phyloP scores from a whole-genome alignment of 2,113 vertebrate genomes.

The Bos indicus region DNA sequence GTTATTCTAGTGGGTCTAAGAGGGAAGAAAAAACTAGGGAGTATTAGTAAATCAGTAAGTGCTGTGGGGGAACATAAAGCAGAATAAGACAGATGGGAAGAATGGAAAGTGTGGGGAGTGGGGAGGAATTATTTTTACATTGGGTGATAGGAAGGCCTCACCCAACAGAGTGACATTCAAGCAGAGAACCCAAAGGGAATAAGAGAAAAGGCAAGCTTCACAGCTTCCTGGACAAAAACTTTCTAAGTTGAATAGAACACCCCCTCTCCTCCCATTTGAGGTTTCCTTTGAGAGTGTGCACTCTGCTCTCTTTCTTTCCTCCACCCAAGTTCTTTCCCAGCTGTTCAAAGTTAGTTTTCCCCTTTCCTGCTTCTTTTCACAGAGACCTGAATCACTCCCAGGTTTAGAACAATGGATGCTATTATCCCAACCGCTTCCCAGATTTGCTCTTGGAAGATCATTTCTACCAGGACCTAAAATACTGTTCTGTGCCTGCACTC shows the following conservation, averaged over 20 bases:
- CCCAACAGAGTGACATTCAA: not conserved
- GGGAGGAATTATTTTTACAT: not conserved
- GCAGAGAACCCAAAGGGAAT: not conserved
- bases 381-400: not conserved
- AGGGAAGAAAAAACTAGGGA: not conserved
- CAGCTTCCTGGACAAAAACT: not conserved
- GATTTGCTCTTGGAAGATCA: not conserved
- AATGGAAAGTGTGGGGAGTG: not conserved
- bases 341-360: not conserved
- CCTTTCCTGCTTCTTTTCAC: not conserved
- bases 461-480: not conserved
- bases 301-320: not conserved
- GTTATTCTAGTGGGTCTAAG: not conserved
- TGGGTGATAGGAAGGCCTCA: not conserved
- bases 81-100: not conserved
- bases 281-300: not conserved
- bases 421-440: not conserved
- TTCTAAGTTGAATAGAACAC: no score
- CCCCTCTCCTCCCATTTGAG: not conserved
- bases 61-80: not conserved
- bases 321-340: not conserved
- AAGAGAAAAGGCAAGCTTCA: not conserved
- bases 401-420: not conserved
- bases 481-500: not conserved
- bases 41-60: not conserved